Evolutionary conservation across 2,113 vertebrate species (phyloP), one percentile per base, ranked within the genome.

Genomic region (Podocnemis expansa): DNA sequence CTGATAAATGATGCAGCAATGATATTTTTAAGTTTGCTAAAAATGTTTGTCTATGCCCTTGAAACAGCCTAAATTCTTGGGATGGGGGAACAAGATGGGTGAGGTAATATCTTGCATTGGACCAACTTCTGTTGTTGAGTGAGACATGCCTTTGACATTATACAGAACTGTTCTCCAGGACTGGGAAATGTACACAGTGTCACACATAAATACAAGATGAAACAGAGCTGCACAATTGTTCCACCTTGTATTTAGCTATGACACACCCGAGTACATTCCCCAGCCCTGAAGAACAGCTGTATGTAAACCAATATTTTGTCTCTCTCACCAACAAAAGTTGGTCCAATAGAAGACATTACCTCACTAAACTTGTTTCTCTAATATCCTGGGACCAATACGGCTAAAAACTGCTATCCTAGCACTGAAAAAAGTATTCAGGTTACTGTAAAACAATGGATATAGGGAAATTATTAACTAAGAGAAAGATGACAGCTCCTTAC

Each of bases 1-100:
- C 99, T 99, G 86, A 76, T 89, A 97, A 97, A 60, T 75, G 76
- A 93, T 0, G 27, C 0, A 93, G 80, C 4, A 90, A 94, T 80
- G 89, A 49, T 4, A 22, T 82, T 88, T 84, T 60, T 52, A 34
- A 58, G 70, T 91, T 83, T 82, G 51, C 56, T 55, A 55, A 84
- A 55, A 89, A 31, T 12, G 16, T 73, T 1, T 78, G 52, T 9
- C 76, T 88, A 73, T 21, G 21, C n/a, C 12, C 2, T 25, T 70
- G 60, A 91, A 93, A 54, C 47, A 78, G 31, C 47, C 84, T 55
- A 54, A 83, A 80, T 3, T 10, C 45, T 73, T 70, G 25, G 38
- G 2, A 3, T 2, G 19, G 21, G 4, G 38, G 17, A 21, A 21
- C 51, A 70, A 38, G 63, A n/a, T 38, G 38, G 19, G 34, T 70